Conservation (phyloP, 2,113 vertebrate species). For the Phyllostomus discolor region DNA sequence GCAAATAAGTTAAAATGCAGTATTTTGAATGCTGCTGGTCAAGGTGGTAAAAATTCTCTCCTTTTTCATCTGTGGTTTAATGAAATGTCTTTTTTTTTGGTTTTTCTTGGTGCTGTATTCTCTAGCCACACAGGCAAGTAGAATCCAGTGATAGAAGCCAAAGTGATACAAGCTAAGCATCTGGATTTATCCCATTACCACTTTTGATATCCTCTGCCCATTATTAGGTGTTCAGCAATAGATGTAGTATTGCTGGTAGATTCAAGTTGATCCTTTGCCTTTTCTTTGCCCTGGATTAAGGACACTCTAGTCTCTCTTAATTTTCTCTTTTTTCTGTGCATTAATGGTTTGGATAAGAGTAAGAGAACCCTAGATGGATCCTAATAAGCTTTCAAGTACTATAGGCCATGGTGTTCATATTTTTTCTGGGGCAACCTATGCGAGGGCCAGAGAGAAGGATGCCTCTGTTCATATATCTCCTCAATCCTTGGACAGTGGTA, state of each 20-base stretch:
- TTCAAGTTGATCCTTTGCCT: neutral
- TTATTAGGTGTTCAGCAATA: neutral
- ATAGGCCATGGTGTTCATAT: neutral
- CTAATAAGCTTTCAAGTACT: neutral
- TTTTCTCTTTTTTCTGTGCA: neutral
- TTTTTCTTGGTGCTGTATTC: slow-evolving; percentile 18
- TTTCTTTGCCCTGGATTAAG: neutral
- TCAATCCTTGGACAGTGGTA: neutral
- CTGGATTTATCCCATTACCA: neutral
- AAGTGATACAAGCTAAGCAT: slow-evolving; percentile 10
- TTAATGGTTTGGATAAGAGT: neutral
- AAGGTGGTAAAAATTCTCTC: neutral
- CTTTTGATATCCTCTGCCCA: neutral
- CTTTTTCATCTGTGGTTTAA: neutral
- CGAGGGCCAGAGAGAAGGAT: neutral
- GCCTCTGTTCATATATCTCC: neutral
- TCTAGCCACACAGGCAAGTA: neutral
- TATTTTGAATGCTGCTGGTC: neutral
- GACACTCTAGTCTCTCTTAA: neutral
- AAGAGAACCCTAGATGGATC: neutral
- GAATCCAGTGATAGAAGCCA: neutral
- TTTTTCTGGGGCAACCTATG: neutral
- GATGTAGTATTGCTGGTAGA: neutral
- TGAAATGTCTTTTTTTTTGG: neutral
- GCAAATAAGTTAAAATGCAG: neutral